phyloP scores from a whole-genome alignment of 2,797 vertebrate species.

The Schizopygopsis pylzovi region DNA sequence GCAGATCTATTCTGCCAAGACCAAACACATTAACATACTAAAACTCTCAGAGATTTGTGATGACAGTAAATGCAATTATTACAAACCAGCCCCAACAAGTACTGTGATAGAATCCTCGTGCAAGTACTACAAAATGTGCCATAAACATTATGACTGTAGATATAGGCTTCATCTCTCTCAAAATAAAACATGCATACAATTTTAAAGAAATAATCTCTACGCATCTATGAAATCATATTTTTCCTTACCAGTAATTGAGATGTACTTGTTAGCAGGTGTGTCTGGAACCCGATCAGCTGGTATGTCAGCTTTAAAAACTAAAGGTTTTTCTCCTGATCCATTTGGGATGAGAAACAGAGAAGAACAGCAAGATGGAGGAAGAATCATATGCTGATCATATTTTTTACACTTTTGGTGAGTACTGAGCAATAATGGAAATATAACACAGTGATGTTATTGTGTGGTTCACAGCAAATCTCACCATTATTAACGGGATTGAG shows the following conservation, averaged over 20 bases:
- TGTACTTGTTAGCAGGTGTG: slow-evolving; percentile 77
- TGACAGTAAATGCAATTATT: neutral
- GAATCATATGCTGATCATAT: neutral
- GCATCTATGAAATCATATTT: neutral
- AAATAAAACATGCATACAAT: neutral
- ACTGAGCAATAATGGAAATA: too few species aligned
- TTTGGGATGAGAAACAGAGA: neutral
- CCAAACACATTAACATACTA: too few species aligned
- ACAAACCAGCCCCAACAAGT: neutral
- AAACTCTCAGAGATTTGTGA: too few species aligned
- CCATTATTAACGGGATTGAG: slow-evolving; percentile 48
- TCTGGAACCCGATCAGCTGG: slow-evolving; percentile 78
- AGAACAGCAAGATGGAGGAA: neutral
- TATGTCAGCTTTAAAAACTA: slow-evolving; percentile 65
- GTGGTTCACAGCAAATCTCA: neutral
- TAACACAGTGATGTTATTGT: too few species aligned
- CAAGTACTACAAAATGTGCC: neutral
- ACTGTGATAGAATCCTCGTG: neutral
- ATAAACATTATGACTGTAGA: neutral
- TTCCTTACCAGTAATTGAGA: slow-evolving; percentile 83
- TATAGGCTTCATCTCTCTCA: neutral
- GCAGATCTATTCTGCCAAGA: too few species aligned
- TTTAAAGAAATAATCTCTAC: neutral
- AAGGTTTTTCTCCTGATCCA: slow-evolving; percentile 75
- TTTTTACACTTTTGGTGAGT: neutral